Evolutionary conservation across 2,797 vertebrate species (phyloP), one percentile per base, ranked within the genome.

Genomic region (Tapera naevia): DNA sequence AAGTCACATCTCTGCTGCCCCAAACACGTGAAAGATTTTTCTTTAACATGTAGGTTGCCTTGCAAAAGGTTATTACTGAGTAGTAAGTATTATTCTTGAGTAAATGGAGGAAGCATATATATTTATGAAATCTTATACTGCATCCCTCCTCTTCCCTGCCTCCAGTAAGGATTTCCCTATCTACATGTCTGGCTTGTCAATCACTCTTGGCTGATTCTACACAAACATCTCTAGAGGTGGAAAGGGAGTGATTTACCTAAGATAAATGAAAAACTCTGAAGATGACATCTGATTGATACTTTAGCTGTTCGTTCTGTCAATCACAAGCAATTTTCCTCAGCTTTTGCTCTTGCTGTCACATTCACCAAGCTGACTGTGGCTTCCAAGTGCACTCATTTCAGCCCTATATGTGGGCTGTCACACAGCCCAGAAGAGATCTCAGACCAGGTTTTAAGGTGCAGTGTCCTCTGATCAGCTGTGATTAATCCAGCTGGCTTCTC

Each of bases 21-120:
- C 35, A 46, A 75, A 51, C 5, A 7, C 0, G 7, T 14, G 18
- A 33, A 65, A 69, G 37, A 39, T 33, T 78, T 67, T 61, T 48
- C 53, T 72, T 0, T 4, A 46, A 71, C 18, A 14, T 0, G 2
- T 1, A 46, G 25, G 41, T 7, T 37, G 24, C 16, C 37, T 50
- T 56, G 71, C 7, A 76, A 60, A 67, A 32, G 19, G 28, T 35
- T 65, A 27, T 62, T 65, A 23, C 19, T 16, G 54, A 27, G 54
- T 14, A 35, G 27, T 23, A 73, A 75, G 32, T 51, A 54, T 16
- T 58, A 10, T 61, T 22, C 46, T n/a, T 70, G 19, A 75, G 60
- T 28, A 58, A 78, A 54, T 1, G 15, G 10, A 86, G 22, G 37
- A 86, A 69, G 33, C 11, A 57, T 5, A 57, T 7, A 45, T 53